Evolutionary conservation across 1,140 invertebrate genomes (phyloP).

Genomic region (Mizuhopecten yessoensis): DNA sequence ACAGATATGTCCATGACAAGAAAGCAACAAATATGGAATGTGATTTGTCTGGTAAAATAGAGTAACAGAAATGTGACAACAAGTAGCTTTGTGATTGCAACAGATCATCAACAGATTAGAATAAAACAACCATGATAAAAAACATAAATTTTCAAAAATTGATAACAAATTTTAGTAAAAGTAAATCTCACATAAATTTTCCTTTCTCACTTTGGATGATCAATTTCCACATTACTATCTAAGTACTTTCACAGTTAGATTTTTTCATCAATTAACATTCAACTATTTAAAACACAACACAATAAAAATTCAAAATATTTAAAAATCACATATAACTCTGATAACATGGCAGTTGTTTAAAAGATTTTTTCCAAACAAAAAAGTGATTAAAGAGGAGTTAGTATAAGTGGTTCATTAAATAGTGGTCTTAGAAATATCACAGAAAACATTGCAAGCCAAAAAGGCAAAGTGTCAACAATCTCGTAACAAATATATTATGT

Average conservation of each 20-base stretch:
- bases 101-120: background rate
- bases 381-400: background rate
- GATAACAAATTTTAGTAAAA: background rate
- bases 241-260: background rate
- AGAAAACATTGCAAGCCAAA: slow-evolving; percentile 38
- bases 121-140: slow-evolving; percentile 3
- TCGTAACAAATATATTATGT: slow-evolving; percentile 19
- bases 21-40: no score
- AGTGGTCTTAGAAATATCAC: slow-evolving; percentile 8
- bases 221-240: background rate
- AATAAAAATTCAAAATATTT: slow-evolving; percentile 3
- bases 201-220: background rate
- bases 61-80: background rate
- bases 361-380: background rate
- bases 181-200: background rate
- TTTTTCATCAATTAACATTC: background rate
- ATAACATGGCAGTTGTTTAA: slow-evolving; percentile 33
- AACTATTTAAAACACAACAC: background rate
- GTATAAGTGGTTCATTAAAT: slow-evolving; percentile 24
- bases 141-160: background rate
- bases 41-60: background rate
- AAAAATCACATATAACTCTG: background rate
- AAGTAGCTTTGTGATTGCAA: slow-evolving; percentile 4
- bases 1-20: no score
- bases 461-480: slow-evolving; percentile 38